A percentile compares a stretch with the other conserved stretches of the same genome.
phyloP scores from a whole-genome alignment of 2,113 vertebrate genomes.

The Chroicocephalus ridibundus region DNA sequence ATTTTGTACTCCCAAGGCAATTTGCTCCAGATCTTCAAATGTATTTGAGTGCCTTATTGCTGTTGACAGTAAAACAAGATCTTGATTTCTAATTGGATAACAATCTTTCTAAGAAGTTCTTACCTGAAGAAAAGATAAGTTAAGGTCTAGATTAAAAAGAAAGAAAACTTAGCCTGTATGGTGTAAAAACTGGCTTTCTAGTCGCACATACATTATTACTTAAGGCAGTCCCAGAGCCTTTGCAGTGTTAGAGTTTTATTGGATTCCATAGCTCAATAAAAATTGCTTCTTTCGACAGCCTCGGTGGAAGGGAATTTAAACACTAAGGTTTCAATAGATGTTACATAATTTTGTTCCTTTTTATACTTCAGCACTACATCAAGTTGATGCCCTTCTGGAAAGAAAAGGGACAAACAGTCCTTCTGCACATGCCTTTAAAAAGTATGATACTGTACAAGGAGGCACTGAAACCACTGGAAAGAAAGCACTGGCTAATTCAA shows the following conservation, averaged over 20 bases:
- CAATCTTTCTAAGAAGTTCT: conserved; percentile 26
- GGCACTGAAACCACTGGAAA: not conserved
- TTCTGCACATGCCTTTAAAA: not conserved
- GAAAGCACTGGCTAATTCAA: not conserved
- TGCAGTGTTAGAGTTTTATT: conserved; percentile 61
- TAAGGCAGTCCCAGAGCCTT: conserved; percentile 45
- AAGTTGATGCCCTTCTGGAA: not conserved
- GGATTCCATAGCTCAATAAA: conserved; percentile 69
- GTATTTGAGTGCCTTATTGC: not conserved
- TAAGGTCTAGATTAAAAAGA: conserved; percentile 47
- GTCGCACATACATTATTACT: conserved; percentile 21
- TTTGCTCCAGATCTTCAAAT: not conserved
- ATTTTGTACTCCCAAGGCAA: not conserved
- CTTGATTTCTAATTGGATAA: conserved; percentile 48
- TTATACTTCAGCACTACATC: not conserved
- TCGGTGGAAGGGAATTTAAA: conserved; percentile 39
- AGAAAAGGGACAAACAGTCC: not conserved
- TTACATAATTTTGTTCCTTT: conserved; percentile 26
- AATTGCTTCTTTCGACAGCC: conserved; percentile 36
- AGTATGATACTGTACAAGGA: not conserved
- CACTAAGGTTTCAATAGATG: conserved; percentile 13
- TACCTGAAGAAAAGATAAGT: conserved; percentile 15
- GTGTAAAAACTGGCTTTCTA: conserved; percentile 24
- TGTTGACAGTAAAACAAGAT: not conserved
- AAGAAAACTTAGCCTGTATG: not conserved